Conservation (phyloP, 2,797 vertebrate species). For the Malurus splendens region DNA sequence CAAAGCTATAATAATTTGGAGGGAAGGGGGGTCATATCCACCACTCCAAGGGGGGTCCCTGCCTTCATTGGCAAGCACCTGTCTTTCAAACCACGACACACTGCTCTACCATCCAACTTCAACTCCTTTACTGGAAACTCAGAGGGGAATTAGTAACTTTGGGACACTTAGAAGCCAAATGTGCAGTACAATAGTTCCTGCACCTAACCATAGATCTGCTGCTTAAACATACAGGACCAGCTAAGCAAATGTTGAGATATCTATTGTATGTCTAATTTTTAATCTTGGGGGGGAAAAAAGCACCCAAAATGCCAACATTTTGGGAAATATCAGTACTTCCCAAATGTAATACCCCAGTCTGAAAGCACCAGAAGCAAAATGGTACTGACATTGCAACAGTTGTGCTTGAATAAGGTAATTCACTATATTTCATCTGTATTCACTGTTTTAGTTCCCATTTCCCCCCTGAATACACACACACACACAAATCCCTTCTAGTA, state of each 20-base stretch:
- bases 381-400: background rate
- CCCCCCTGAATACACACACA: fast-evolving
- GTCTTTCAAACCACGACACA: no score
- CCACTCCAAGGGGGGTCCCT: no score
- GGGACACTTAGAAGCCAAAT: background rate
- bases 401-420: background rate
- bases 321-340: background rate
- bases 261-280: background rate
- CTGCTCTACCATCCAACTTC: background rate
- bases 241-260: background rate
- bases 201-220: background rate
- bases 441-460: background rate
- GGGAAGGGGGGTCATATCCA: no score
- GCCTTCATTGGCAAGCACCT: no score
- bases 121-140: background rate
- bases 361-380: background rate
- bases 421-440: background rate
- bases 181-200: background rate
- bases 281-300: fast-evolving
- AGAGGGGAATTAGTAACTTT: background rate
- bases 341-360: background rate
- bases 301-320: background rate
- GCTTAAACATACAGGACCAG: background rate
- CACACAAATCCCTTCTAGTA: background rate
- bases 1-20: no score